Evolutionary conservation across 1,140 invertebrate species (phyloP).

Genomic region (Ooceraea biroi): DNA sequence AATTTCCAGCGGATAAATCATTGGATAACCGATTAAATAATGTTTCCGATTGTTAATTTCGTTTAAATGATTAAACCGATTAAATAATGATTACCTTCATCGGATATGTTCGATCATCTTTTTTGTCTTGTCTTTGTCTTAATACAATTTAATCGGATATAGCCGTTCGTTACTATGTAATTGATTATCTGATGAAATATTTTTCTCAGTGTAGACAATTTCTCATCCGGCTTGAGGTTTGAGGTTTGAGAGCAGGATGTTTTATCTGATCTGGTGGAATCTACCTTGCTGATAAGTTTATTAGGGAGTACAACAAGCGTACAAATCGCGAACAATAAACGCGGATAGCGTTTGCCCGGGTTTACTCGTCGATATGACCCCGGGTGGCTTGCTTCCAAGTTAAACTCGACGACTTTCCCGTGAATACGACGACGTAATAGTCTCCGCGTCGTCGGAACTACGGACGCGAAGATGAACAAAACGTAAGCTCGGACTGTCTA

Average conservation of each 20-base stretch:
- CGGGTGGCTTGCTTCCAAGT: slow-evolving; percentile 76
- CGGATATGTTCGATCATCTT: no score
- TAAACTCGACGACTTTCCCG: slow-evolving; percentile 71
- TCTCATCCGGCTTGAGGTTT: no score
- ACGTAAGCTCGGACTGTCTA: slow-evolving; percentile 60
- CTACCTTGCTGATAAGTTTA: slow-evolving; percentile 11
- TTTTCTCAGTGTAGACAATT: no score
- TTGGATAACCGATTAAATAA: no score
- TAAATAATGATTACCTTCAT: no score
- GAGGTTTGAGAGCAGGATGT: background rate
- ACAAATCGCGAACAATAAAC: slow-evolving; percentile 62
- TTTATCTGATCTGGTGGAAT: background rate
- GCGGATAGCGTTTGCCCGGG: slow-evolving; percentile 25
- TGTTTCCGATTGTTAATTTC: no score
- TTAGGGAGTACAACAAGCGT: background rate
- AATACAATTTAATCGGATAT: no score
- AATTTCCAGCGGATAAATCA: no score
- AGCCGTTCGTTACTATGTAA: no score
- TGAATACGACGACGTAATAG: slow-evolving; percentile 51
- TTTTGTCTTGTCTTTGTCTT: no score
- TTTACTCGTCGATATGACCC: slow-evolving; percentile 65
- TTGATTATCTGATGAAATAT: no score
- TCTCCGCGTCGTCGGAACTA: slow-evolving; percentile 32
- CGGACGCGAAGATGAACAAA: slow-evolving; percentile 64
- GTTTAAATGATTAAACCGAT: no score